phyloP scores from a whole-genome alignment of 2,113 vertebrate species.

The Cricetomys ansorgei region DNA sequence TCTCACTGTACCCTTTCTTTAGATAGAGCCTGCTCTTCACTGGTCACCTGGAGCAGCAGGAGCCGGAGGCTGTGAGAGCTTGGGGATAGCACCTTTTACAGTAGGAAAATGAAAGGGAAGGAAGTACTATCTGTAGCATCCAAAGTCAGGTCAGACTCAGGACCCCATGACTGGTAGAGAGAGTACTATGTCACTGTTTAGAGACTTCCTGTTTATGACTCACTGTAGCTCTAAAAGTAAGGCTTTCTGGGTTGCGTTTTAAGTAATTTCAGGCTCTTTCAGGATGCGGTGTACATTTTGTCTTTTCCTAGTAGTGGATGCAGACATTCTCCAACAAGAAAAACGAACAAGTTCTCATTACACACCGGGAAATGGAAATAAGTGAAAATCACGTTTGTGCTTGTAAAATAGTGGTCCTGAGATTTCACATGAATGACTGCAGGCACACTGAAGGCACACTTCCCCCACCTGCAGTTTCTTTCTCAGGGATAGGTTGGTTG shows the following conservation, averaged over 20 bases:
- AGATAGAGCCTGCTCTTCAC: background rate
- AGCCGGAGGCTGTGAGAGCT: background rate
- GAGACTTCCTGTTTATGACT: conserved; percentile 1
- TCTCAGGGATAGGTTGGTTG: background rate
- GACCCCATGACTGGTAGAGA: background rate
- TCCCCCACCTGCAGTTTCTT: no score
- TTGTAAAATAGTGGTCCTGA: background rate
- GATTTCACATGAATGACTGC: background rate
- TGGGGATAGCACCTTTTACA: background rate
- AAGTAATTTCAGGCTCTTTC: background rate
- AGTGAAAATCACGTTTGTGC: background rate
- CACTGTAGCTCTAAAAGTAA: background rate
- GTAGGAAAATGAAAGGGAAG: background rate
- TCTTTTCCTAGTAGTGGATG: background rate
- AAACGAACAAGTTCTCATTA: background rate
- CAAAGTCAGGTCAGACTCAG: background rate
- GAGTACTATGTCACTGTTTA: background rate
- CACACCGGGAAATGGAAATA: background rate
- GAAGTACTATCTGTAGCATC: background rate
- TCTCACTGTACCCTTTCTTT: background rate
- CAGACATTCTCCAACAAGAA: background rate
- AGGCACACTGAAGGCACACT: background rate
- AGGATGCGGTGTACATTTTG: background rate
- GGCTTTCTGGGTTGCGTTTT: background rate
- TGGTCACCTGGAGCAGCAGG: background rate